phyloP scores from a whole-genome alignment of 2,797 vertebrate genomes.

The Synanceia verrucosa region DNA sequence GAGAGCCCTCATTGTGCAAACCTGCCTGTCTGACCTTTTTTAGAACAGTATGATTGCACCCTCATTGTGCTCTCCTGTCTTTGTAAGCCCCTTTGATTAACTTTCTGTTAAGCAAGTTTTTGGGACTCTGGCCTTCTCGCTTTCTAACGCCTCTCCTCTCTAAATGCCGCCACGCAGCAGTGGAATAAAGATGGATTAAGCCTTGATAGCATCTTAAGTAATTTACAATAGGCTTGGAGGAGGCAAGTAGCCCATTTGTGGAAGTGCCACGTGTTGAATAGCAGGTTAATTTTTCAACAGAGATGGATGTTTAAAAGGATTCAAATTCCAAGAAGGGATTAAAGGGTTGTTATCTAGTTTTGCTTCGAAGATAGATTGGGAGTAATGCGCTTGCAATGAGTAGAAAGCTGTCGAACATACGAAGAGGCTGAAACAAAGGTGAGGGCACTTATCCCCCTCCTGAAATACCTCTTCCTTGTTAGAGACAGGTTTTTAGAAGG shows the following conservation, averaged over 20 bases:
- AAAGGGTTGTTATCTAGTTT: conserved; percentile 88
- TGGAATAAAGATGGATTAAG: conserved; percentile 92
- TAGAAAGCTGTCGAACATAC: conserved; percentile 77
- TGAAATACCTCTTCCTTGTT: conserved; percentile 65
- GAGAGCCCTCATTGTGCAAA: conserved; percentile 75
- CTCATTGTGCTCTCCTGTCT: conserved; percentile 86
- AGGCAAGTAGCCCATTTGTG: conserved; percentile 89
- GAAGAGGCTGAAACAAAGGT: conserved; percentile 75
- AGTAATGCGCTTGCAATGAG: conserved; percentile 77
- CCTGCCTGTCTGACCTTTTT: conserved; percentile 75
- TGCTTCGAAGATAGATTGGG: conserved; percentile 80
- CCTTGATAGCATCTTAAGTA: conserved; percentile 95
- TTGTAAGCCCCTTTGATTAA: conserved; percentile 87
- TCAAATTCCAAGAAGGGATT: conserved; percentile 90
- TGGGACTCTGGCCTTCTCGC: conserved; percentile 82
- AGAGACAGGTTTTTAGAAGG: conserved; percentile 50
- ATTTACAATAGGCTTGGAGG: conserved; percentile 92
- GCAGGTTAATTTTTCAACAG: conserved; percentile 95
- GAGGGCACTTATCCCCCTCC: conserved; percentile 62
- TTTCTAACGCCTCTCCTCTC: conserved; percentile 71
- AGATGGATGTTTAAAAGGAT: conserved; percentile 89
- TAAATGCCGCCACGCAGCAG: conserved; percentile 84
- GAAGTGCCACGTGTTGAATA: conserved; percentile 88
- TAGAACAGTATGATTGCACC: conserved; percentile 57
- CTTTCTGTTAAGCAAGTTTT: conserved; percentile 95